Evolutionary conservation across 1,140 invertebrate species (phyloP).

Genomic region (Drosophila pseudoobscura): DNA sequence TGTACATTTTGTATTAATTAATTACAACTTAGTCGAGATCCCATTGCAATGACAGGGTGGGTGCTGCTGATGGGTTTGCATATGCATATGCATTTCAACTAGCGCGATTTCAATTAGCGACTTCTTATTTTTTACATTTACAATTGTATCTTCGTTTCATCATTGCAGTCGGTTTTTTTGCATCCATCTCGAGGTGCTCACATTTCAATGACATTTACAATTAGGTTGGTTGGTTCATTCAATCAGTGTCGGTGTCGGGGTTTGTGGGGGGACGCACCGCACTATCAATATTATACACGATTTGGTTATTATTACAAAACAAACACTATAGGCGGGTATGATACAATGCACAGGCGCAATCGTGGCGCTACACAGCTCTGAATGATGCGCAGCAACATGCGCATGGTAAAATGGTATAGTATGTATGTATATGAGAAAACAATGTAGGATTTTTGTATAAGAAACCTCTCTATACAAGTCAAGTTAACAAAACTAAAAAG

Average conservation of each 20-base stretch:
- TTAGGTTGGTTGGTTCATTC: constrained; percentile 29
- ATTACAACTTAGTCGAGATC: constrained; percentile 63
- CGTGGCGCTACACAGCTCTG: constrained; percentile 53
- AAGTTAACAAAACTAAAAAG: constrained; percentile 63
- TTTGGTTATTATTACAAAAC: constrained; percentile 79
- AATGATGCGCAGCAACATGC: constrained; percentile 53
- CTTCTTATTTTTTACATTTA: constrained; percentile 66
- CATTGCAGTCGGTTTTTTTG: constrained; percentile 59
- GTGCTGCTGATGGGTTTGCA: constrained; percentile 29
- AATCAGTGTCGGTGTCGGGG: constrained; percentile 19
- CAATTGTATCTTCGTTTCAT: constrained; percentile 56
- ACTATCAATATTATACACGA: constrained; percentile 70
- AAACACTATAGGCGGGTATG: constrained; percentile 67
- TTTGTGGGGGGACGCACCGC: constrained; percentile 32
- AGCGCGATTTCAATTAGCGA: constrained; percentile 38
- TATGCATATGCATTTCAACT: constrained; percentile 60
- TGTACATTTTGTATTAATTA: constrained; percentile 31
- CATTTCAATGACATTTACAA: constrained; percentile 61
- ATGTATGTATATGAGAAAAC: constrained; percentile 32
- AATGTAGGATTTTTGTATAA: constrained; percentile 55
- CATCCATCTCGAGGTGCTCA: constrained; percentile 40
- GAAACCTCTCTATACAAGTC: constrained; percentile 69
- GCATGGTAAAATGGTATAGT: constrained; percentile 1
- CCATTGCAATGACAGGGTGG: constrained; percentile 46
- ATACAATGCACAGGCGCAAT: constrained; percentile 40